Percentiles rank a stretch among this genome's conserved stretches.
These are phyloP conservation scores for Rhingia campestris DNA, from an alignment of 2,888 invertebrate genomes.

Conservation along the genomic window DNA sequence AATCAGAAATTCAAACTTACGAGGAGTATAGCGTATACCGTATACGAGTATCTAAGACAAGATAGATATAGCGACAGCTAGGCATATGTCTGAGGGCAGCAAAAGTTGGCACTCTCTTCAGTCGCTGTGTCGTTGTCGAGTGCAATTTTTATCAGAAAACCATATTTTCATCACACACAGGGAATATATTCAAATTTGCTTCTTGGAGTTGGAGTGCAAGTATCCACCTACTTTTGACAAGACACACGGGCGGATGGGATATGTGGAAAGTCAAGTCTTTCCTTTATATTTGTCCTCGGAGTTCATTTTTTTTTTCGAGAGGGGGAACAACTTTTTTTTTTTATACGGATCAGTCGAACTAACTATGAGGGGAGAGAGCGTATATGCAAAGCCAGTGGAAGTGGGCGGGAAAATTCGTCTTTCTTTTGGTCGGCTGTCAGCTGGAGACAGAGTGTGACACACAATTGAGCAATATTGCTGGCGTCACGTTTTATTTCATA, in stretches of 20 bases:
- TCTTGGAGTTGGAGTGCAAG: slow-evolving; percentile 20
- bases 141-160: slow-evolving; percentile 72
- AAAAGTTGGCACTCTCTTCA: slow-evolving; percentile 65
- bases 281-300: slow-evolving; percentile 56
- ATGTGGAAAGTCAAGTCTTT: slow-evolving; percentile 65
- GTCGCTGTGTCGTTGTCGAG: slow-evolving; percentile 46
- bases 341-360: slow-evolving; percentile 6
- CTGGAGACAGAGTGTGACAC: slow-evolving; percentile 69
- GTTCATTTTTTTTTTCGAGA: slow-evolving; percentile 37
- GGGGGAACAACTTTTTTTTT: slow-evolving; percentile 49
- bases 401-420: slow-evolving; percentile 58
- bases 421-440: slow-evolving; percentile 68
- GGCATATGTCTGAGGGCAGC: slow-evolving; percentile 21
- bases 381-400: slow-evolving; percentile 27
- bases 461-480: slow-evolving; percentile 74
- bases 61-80: not conserved
- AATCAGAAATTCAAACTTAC: slow-evolving; percentile 32
- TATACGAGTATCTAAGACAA: no score
- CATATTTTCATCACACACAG: slow-evolving; percentile 69
- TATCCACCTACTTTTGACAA: slow-evolving; percentile 68
- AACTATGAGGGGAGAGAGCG: not conserved
- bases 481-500: slow-evolving; percentile 73
- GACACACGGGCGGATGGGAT: slow-evolving; percentile 10
- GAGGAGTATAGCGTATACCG: no score
- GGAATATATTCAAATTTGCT: slow-evolving; percentile 71